phyloP scores from a whole-genome alignment of 92 coral and sea anemone species.

The Paramuricea clavata region DNA sequence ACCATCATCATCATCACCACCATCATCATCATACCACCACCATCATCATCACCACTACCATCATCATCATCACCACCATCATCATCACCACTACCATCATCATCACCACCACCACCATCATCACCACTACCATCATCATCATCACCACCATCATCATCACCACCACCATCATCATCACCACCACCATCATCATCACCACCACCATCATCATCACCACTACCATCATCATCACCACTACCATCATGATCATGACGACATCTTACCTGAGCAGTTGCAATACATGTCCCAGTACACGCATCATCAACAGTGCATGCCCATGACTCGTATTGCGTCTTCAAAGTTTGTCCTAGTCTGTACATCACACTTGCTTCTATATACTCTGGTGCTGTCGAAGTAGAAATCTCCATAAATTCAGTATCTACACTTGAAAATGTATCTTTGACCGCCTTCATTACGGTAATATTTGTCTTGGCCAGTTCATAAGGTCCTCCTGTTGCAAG shows the following conservation, averaged over 20 bases:
- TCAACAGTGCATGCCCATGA: conserved; percentile 73
- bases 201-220: neutral
- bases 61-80: too few relatives aligned
- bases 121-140: neutral
- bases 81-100: too few relatives aligned
- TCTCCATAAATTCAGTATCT: conserved; percentile 53
- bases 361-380: conserved; percentile 57
- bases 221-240: neutral
- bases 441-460: conserved; percentile 70
- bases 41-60: conserved; percentile 1
- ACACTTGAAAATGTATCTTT: conserved; percentile 59
- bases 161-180: neutral
- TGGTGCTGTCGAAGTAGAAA: conserved; percentile 72
- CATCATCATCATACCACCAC: neutral
- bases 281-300: conserved; percentile 79
- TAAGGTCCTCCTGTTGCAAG: conserved; percentile 74
- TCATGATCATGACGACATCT: neutral
- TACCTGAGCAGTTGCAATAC: conserved; percentile 87
- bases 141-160: neutral
- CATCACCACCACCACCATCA: too few relatives aligned
- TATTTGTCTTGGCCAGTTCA: conserved; percentile 65
- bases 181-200: neutral
- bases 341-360: conserved; percentile 67
- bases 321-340: conserved; percentile 57
- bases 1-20: neutral